Evolutionary conservation across 1,140 invertebrate genomes (phyloP), one percentile per base, ranked within the genome.

Genomic region (Drosophila baimaii): DNA sequence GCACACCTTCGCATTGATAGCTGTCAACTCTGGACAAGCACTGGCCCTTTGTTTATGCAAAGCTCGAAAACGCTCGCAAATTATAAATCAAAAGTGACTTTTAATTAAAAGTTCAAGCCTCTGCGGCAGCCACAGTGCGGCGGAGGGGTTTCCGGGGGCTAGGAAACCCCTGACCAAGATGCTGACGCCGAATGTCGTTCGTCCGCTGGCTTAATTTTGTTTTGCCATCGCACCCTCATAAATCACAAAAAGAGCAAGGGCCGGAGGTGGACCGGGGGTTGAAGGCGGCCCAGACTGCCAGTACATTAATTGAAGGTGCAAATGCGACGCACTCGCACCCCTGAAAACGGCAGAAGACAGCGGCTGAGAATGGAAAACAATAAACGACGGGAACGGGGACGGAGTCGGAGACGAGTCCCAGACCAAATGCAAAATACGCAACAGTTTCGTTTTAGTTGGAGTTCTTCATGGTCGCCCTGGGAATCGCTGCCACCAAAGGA

Each of bases 31-130:
- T 25, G 66, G 66, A 71, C 43, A 27, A 57, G 69, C 17, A 46
- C 44, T 78, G 39, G 64, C 52, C 66, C 61, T 79, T 78, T 78
- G 74, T 65, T 81, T 70, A 85, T 68, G 81, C 52, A 54, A 77
- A 81, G 72, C 76, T 76, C 59, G 65, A 70, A 81, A 86, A 78
- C 77, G 79, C 75, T 81, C 39, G 77, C 62, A 66, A 77, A 80
- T 85, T 85, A 84, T 88, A 88, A 89, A 88, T 88, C 83, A 88
- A 88, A 88, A 89, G 85, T 88, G 83, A 88, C 83, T 88, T 88
- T 88, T 88, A 88, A 88, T 88, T 88, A 88, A 88, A 88, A 88
- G 84, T 88, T 88, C 68, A 86, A 77, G 52, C 55, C 49, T 65
- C 46, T 66, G 62, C 51, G 56, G 70, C 57, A 41, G 39, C 17